Conservation (phyloP, 2,888 invertebrate species). For the Cheilosia grossa region DNA sequence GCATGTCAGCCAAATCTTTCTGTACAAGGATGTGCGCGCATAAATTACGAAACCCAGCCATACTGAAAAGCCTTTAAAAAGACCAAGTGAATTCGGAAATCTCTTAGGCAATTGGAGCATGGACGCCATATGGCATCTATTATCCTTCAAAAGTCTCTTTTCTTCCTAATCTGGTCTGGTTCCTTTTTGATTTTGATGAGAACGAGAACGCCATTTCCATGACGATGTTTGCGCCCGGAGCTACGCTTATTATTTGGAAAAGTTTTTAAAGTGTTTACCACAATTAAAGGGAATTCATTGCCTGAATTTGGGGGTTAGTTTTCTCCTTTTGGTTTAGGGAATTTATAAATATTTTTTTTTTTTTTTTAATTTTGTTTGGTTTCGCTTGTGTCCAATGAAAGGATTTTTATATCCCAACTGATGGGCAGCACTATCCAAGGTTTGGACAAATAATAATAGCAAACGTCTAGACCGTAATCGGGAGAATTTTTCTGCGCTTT, state of each 20-base stretch:
- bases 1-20: background rate
- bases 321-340: background rate
- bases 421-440: background rate
- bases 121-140: slow-evolving; percentile 70
- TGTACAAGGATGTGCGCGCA: slow-evolving; percentile 1
- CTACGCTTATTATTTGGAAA: slow-evolving; percentile 42
- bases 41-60: slow-evolving; percentile 7
- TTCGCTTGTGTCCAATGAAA: background rate
- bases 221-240: slow-evolving; percentile 19
- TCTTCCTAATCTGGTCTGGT: slow-evolving; percentile 36
- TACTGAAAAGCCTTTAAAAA: slow-evolving; percentile 22
- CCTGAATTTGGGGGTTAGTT: slow-evolving; percentile 44
- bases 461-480: slow-evolving; percentile 63
- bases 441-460: slow-evolving; percentile 49
- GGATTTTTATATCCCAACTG: slow-evolving; percentile 5
- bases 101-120: slow-evolving; percentile 73
- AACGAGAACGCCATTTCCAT: slow-evolving; percentile 27
- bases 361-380: slow-evolving; percentile 44
- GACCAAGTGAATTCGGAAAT: slow-evolving; percentile 67
- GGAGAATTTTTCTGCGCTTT: slow-evolving; percentile 3
- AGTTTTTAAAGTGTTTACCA: slow-evolving; percentile 65
- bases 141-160: slow-evolving; percentile 34
- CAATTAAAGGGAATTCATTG: slow-evolving; percentile 73
- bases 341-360: slow-evolving; percentile 21
- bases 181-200: slow-evolving; percentile 15